Evolutionary conservation across 2,797 vertebrate species (phyloP).

Genomic region (Xenopus petersii): DNA sequence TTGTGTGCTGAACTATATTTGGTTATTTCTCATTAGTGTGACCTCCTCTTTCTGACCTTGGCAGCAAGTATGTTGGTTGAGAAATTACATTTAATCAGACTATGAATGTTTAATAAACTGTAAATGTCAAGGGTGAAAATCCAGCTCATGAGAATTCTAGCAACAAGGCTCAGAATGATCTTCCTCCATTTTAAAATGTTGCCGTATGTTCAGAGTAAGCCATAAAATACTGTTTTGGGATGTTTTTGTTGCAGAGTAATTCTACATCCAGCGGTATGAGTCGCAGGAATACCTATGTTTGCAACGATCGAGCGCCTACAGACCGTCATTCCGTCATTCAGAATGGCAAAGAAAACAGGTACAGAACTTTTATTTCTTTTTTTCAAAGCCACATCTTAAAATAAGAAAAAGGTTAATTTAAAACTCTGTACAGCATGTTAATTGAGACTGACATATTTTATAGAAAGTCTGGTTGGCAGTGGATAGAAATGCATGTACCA

Average conservation of each 20-base stretch:
- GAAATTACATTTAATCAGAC: background rate
- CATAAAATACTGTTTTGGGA: background rate
- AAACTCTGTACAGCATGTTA: background rate
- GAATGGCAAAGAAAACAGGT: constrained; percentile 98
- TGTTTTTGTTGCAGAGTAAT: constrained; percentile 74
- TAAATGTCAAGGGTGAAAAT: constrained; percentile 2
- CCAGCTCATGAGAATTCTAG: too few relatives aligned
- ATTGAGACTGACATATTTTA: background rate
- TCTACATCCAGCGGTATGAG: constrained; percentile 89
- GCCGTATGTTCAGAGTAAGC: too few relatives aligned
- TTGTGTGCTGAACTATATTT: too few relatives aligned
- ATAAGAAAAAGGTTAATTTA: background rate
- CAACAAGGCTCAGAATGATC: too few relatives aligned
- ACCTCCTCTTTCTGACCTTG: too few relatives aligned
- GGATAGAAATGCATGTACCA: too few relatives aligned
- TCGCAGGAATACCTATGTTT: constrained; percentile 93
- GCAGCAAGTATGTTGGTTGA: too few relatives aligned
- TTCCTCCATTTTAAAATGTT: background rate
- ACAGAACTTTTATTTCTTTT: constrained; percentile 35
- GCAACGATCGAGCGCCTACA: constrained; percentile 87
- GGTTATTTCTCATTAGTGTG: too few relatives aligned
- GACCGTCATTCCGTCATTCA: constrained; percentile 94
- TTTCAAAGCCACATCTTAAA: background rate
- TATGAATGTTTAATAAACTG: constrained; percentile 10
- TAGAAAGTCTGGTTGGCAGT: background rate